phyloP scores from a whole-genome alignment of 1,140 invertebrate genomes.

The Diploscapter pachys region DNA sequence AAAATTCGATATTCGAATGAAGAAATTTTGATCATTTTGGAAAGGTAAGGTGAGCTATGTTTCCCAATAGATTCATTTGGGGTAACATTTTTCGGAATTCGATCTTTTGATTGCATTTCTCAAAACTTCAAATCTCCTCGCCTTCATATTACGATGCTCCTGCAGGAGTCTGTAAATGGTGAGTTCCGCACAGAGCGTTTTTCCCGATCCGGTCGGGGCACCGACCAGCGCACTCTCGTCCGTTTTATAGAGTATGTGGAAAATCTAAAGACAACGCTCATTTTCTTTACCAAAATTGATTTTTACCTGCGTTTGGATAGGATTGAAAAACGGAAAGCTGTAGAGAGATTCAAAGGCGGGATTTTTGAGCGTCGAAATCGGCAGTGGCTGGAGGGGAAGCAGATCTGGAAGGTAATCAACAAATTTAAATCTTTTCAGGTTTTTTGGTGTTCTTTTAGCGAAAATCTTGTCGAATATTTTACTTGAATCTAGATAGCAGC shows the following conservation, averaged over 20 bases:
- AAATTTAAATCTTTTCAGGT: too few species aligned
- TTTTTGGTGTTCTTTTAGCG: too few species aligned
- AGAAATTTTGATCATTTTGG: constrained; percentile 9
- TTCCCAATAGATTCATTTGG: background rate
- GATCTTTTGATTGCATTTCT: background rate
- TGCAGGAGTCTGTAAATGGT: constrained; percentile 91
- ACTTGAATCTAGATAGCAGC: too few species aligned
- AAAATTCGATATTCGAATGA: too few species aligned
- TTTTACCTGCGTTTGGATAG: constrained; percentile 87
- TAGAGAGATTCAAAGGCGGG: constrained; percentile 76
- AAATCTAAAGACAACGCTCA: constrained; percentile 66
- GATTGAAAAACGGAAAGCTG: constrained; percentile 91
- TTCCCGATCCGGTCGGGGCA: constrained; percentile 96
- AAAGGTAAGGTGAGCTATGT: background rate
- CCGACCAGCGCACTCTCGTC: constrained; percentile 90
- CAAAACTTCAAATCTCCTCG: constrained; percentile 55
- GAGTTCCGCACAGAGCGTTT: constrained; percentile 95
- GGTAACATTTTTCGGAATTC: background rate
- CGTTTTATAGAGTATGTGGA: constrained; percentile 90
- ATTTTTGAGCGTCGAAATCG: constrained; percentile 77
- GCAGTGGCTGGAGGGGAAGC: constrained; percentile 82
- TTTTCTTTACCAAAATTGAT: constrained; percentile 8
- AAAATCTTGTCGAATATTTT: too few species aligned
- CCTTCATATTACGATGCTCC: constrained; percentile 77
- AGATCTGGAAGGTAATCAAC: constrained; percentile 67